Conservation (phyloP, 2,797 vertebrate species). For the Poeciliopsis infans region DNA sequence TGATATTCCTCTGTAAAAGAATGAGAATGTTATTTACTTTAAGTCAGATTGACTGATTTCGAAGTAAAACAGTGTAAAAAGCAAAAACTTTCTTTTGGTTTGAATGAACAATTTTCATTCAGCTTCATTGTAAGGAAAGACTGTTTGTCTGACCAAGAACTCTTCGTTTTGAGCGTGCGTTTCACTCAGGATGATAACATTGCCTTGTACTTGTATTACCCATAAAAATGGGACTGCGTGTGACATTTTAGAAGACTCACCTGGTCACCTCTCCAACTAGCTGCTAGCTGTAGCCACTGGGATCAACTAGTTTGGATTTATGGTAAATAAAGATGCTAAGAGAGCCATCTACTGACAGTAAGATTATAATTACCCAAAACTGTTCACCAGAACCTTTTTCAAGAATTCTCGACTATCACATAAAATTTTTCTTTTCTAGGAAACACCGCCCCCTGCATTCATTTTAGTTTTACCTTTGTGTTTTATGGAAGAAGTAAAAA, state of each 20-base stretch:
- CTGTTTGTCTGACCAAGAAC: neutral
- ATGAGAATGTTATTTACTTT: neutral
- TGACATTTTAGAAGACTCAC: neutral
- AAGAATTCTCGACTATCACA: neutral
- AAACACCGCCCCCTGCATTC: neutral
- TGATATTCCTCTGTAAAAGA: neutral
- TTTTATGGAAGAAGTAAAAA: no score
- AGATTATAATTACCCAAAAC: neutral
- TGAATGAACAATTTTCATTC: neutral
- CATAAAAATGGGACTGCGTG: no score
- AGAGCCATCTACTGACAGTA: neutral
- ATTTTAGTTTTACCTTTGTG: neutral
- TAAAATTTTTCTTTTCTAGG: constrained; percentile 10
- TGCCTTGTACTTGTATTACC: neutral
- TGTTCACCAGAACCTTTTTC: neutral
- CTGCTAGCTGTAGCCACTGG: neutral
- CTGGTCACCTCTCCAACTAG: neutral
- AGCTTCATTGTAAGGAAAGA: neutral
- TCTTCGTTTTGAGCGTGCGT: neutral
- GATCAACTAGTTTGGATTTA: no score
- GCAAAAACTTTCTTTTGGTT: neutral
- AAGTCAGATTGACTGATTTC: neutral
- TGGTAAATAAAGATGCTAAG: neutral
- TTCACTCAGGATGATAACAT: neutral
- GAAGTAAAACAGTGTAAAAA: neutral